Evolutionary conservation across 2,888 invertebrate species (phyloP).

Genomic region (Zeuzera pyrina): DNA sequence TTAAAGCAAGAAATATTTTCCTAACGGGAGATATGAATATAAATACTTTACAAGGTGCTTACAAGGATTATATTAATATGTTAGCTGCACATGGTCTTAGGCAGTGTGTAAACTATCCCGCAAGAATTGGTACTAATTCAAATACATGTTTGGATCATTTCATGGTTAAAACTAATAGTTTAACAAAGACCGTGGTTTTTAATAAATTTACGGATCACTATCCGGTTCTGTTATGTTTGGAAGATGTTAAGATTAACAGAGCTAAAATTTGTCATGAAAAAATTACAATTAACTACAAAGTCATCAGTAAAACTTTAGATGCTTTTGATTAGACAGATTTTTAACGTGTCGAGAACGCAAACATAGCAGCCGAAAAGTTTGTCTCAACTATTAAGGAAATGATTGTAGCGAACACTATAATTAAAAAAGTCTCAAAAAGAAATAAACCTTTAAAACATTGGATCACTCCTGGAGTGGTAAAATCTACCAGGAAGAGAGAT

Average conservation of each 20-base stretch:
- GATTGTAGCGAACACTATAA: background rate
- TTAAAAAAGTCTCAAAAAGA: too few relatives aligned
- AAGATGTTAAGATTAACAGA: background rate
- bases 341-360: too few relatives aligned
- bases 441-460: too few relatives aligned
- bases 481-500: background rate
- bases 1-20: too few relatives aligned
- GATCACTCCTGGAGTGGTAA: constrained; percentile 1
- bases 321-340: too few relatives aligned
- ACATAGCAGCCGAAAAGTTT: background rate
- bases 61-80: background rate
- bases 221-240: background rate
- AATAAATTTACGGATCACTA: background rate
- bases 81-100: background rate
- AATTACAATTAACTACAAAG: too few relatives aligned
- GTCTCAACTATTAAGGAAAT: too few relatives aligned
- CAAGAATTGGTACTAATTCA: background rate
- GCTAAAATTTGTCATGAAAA: too few relatives aligned
- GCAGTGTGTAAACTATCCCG: background rate
- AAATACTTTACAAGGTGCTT: background rate
- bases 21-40: too few relatives aligned
- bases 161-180: background rate
- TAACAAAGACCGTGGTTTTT: background rate
- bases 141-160: too few relatives aligned
- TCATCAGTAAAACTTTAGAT: too few relatives aligned